These are phyloP conservation scores for Heliconius ethilla DNA, from an alignment of 2,888 invertebrate species.

Conservation along the genomic window DNA sequence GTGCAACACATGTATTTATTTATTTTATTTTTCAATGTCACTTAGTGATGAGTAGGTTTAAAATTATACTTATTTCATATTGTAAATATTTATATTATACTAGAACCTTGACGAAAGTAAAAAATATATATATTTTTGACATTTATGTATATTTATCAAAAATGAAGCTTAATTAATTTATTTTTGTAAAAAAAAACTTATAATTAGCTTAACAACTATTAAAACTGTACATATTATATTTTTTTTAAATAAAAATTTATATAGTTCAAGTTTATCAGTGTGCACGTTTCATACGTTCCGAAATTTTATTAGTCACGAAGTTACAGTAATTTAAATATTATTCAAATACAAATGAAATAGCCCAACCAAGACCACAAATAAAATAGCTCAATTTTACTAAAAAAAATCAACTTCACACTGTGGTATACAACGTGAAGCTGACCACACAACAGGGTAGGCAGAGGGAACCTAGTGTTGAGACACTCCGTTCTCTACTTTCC, in stretches of 20 bases:
- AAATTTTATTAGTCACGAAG: constrained; percentile 1
- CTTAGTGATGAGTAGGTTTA: background rate
- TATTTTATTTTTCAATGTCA: constrained; percentile 12
- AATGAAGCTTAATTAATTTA: background rate
- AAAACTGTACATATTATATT: background rate
- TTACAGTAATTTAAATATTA: background rate
- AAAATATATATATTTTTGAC: constrained; percentile 9
- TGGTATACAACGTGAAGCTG: no score
- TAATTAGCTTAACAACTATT: background rate
- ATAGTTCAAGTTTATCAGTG: constrained; percentile 1
- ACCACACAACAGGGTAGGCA: no score
- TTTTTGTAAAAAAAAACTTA: background rate
- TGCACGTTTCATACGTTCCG: background rate
- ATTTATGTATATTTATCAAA: background rate
- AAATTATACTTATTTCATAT: constrained; percentile 4
- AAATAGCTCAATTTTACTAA: background rate
- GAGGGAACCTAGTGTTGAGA: no score
- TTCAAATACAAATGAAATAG: background rate
- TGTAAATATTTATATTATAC: background rate
- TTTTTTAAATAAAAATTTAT: background rate
- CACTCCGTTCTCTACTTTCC: no score
- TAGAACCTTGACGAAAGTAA: background rate
- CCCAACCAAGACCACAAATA: background rate
- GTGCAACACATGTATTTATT: background rate
- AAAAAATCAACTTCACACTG: background rate